Evolutionary conservation across 2,888 invertebrate species (phyloP), one percentile per base, ranked within the genome.

Genomic region (Chymomyza procnemis): DNA sequence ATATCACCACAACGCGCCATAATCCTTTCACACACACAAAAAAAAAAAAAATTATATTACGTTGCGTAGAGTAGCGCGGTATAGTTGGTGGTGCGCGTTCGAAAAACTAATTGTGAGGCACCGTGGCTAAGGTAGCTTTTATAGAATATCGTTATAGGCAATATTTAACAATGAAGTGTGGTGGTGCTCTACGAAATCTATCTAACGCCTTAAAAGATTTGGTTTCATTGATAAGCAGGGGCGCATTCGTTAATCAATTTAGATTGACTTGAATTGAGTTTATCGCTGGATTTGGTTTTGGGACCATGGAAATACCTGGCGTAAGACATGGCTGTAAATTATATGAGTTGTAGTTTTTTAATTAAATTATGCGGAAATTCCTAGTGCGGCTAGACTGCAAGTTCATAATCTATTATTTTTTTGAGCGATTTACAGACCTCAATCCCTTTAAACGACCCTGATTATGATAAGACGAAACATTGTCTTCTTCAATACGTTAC

Each of bases 101-200:
- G 58, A 57, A 47, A n/a, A 66, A 81, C 77, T 79, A 72, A 79
- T 70, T 79, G 58, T 61, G 46, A 65, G 58, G 46, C 9, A 41
- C 52, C 64, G 61, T 56, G 16, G n/a, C 46, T 18, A 59, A 71
- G 54, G 59, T 61, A 62, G 66, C 74, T 69, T 85, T 76, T 77
- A 88, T 78, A 78, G 74, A 71, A 61, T 72, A 14, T 16, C 12
- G 12, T 12, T 41, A 41, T 41, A 41, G 12, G 34, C 34, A 34
- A 34, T 34, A 34, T 34, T 34, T 9, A 34, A 34, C 34, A 34
- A 34, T 41, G 12, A 12, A 34, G 34, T 34, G 8, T 34, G n/a
- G n/a, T n/a, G n/a, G n/a, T n/a, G 30, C 30, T 30, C 30, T 30
- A 34, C 34, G 34, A 41, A 41, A 41, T 41, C 34, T 41, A 41